Percentiles rank a stretch among this genome's conserved stretches.
These are phyloP conservation scores for Euglossa dilemma DNA, from an alignment of 1,140 invertebrate genomes.

Conservation along the genomic window DNA sequence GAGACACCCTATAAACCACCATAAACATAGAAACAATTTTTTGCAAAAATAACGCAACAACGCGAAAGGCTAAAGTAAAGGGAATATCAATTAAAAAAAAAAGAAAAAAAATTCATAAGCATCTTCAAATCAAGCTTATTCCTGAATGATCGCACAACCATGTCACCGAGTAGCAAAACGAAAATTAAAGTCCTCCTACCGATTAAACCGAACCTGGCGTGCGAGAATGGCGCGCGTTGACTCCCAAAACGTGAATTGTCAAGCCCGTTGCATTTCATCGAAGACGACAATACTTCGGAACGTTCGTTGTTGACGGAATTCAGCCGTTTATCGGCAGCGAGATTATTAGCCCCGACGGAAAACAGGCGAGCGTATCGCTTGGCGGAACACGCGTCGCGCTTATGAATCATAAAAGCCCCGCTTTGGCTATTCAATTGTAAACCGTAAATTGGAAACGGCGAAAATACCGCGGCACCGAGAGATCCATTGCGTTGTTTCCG, in stretches of 20 bases:
- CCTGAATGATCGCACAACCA: not conserved
- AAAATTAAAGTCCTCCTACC: not conserved
- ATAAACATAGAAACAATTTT: no score
- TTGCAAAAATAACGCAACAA: no score
- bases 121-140: not conserved
- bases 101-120: not conserved
- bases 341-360: constrained; percentile 6
- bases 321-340: not conserved
- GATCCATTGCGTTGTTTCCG: constrained; percentile 2
- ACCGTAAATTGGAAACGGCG: constrained; percentile 17
- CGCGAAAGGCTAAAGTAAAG: no score
- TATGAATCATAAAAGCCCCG: constrained; percentile 37
- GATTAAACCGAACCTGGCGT: not conserved
- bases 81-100: no score
- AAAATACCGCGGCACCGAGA: constrained; percentile 3
- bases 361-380: not conserved
- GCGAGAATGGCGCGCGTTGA: not conserved
- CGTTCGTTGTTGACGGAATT: not conserved
- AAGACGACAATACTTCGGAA: not conserved
- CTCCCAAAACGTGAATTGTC: not conserved
- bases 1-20: no score
- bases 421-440: constrained; percentile 5
- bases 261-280: not conserved
- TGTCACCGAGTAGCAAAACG: not conserved
- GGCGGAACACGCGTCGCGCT: constrained; percentile 18